Evolutionary conservation across 2,888 invertebrate species (phyloP), one percentile per base, ranked within the genome.

Genomic region (Cheilosia scutellata): DNA sequence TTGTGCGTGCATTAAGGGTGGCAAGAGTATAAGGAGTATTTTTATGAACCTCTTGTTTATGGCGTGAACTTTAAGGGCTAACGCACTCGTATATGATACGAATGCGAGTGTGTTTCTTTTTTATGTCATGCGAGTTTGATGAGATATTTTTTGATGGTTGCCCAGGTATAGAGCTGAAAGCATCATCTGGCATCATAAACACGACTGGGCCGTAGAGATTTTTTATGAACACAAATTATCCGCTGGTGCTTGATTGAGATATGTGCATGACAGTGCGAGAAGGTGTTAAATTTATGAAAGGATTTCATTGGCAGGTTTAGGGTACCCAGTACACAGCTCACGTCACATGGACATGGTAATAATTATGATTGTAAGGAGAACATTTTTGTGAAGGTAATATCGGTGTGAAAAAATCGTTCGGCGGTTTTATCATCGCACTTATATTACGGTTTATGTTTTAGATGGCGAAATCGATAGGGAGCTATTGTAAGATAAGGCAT

Each of bases 111-210:
- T 27, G 27, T 27, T 20, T 42, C 62, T 55, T 44, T 20, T 44
- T 42, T 70, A 37, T 31, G 42, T 57, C 44, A 31, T 68, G 44
- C 9, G 20, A 29, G 42, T 62, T 68, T 77, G 70, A 77, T 60
- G 66, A 44, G 53, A 33, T 31, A 47, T 47, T 62, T 68, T 62
- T 62, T 68, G 62, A 55, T n/a, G 20, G 13, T 25, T 53, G 11
- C 4, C 4, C n/a, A 33, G 68, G 47, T 42, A 42, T 4, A n/a
- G 6, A 1, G 53, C 40, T 53, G 11, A 16, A 6, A 25, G 72
- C 29, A 25, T 71, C 58, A 71, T 72, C 27, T 47, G 20, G 58
- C 66, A 33, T 77, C 55, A 40, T 68, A 62, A 77, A 70, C 62
- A 77, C 33, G 47, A 55, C 42, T 27, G 53, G 33, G 47, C 13